Evolutionary conservation across 2,113 vertebrate species (phyloP).

Genomic region (Artemisiospiza belli): DNA sequence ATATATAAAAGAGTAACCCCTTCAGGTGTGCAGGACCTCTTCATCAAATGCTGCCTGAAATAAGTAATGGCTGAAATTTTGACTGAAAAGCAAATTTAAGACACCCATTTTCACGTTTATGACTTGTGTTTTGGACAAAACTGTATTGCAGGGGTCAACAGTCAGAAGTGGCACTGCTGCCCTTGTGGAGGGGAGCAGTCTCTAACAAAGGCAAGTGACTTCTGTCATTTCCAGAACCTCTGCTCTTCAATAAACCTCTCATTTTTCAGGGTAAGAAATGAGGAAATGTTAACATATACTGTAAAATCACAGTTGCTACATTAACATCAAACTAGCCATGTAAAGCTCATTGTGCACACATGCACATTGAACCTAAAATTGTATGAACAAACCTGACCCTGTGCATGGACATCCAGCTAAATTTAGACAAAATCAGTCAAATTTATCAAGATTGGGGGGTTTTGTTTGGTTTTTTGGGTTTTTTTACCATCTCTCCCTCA

Average conservation of each 20-base stretch:
- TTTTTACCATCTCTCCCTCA: neutral
- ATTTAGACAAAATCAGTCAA: neutral
- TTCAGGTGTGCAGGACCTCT: neutral
- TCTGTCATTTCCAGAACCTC: neutral
- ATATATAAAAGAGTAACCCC: neutral
- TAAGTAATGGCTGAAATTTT: neutral
- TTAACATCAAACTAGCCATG: neutral
- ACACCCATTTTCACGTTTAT: neutral
- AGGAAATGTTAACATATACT: neutral
- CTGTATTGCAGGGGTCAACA: neutral
- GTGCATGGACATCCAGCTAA: neutral
- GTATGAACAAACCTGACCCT: neutral
- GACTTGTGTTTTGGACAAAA: neutral
- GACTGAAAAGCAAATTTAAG: neutral
- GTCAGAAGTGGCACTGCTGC: neutral
- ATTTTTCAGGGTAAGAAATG: neutral
- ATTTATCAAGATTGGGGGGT: fast-evolving
- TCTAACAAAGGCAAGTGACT: neutral
- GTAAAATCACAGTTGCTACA: neutral
- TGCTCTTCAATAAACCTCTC: neutral
- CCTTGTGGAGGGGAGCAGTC: neutral
- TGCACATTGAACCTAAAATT: neutral
- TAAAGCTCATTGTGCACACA: neutral
- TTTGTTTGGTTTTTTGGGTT: neutral
- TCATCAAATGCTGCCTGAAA: neutral